Evolutionary conservation across 2,113 vertebrate genomes (phyloP), one percentile per base, ranked within the genome.

Genomic region (Corythornis vintsioides): DNA sequence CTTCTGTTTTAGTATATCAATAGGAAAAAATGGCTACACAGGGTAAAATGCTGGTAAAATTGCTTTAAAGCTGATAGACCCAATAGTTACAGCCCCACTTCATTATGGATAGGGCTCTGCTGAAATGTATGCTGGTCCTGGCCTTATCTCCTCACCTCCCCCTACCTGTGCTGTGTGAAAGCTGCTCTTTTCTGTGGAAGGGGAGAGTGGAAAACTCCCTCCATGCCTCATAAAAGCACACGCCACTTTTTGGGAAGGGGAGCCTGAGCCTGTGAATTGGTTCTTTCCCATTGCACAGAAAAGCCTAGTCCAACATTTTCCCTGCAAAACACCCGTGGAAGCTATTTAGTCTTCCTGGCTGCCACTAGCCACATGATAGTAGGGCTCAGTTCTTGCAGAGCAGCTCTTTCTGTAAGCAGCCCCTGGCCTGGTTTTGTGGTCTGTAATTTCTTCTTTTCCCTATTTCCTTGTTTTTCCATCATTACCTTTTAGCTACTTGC

Each of bases 241-340:
- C 6, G 10, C 1, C 1, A 2, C 25, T 16, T 82, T 67, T 56
- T 31, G 7, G 48, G 18, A 60, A 29, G 71, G 26, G 16, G 12
- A 4, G 13, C 13, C 38, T 0, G 0, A 19, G 8, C 43, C 40
- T 45, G 21, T 59, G 43, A 26, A 42, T 18, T 0, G 2, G 24
- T 63, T 15, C n/a, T 90, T 19, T 67, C 25, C 31, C 10, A 1
- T 59, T 42, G 17, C 20, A 56, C 43, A 11, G 29, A 38, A 80
- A 79, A 83, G 21, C 11, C 11, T 85, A 31, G 18, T 67, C 22
- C 25, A 45, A 14, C 26, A 29, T 14, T 15, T 66, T 33, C 16
- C 28, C 9, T 28, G 43, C 7, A 86, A 31, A 81, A 4, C 4
- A 29, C 4, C 7, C 12, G 6, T 26, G 43, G 15, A 53, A 72